phyloP scores from a whole-genome alignment of 2,888 invertebrate genomes.

The Sesamia inferens region DNA sequence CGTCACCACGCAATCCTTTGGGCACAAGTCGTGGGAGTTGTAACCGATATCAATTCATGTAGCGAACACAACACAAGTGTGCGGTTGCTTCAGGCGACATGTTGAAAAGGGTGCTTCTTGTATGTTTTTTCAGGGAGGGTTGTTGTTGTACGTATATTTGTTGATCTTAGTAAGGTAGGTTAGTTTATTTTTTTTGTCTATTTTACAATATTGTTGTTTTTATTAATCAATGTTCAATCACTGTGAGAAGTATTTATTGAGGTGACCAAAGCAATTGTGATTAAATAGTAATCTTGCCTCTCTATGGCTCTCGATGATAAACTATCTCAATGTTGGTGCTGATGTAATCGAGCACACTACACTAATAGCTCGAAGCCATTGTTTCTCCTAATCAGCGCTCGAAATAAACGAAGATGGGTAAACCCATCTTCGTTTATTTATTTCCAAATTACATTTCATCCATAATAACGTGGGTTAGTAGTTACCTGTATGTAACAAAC shows the following conservation, averaged over 20 bases:
- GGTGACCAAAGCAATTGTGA: background rate
- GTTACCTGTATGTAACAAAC: background rate
- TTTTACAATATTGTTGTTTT: background rate
- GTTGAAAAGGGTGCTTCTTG: constrained; percentile 2
- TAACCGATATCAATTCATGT: constrained; percentile 30
- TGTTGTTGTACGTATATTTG: constrained; percentile 8
- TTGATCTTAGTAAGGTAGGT: background rate
- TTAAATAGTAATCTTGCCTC: background rate
- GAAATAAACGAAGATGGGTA: no score
- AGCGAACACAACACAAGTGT: constrained; percentile 16
- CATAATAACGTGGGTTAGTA: background rate
- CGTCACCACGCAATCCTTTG: constrained; percentile 46
- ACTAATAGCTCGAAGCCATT: background rate
- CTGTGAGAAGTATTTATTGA: background rate
- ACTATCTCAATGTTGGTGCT: no score
- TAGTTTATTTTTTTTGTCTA: background rate
- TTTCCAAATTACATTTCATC: no score
- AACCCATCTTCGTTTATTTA: no score
- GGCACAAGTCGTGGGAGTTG: constrained; percentile 44
- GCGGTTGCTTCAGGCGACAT: constrained; percentile 37
- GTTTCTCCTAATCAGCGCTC: background rate
- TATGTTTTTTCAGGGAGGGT: background rate
- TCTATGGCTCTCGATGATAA: no score
- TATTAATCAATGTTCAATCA: background rate
- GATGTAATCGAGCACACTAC: background rate